These are phyloP conservation scores for Sakesphorus luctuosus DNA, from an alignment of 2,113 vertebrate genomes.

Conservation along the genomic window DNA sequence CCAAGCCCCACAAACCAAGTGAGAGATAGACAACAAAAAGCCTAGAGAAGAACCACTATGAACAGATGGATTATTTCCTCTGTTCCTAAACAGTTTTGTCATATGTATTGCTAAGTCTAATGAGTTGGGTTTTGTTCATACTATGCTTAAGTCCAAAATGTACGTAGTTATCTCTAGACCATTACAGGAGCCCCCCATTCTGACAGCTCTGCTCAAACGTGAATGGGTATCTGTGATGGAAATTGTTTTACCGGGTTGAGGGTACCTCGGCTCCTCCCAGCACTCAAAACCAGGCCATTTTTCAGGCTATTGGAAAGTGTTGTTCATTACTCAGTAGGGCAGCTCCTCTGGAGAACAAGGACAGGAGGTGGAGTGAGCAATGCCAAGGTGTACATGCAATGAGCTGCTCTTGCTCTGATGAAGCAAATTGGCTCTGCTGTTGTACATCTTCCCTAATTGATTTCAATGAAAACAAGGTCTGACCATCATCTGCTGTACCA, in stretches of 20 bases:
- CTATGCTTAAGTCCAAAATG: neutral
- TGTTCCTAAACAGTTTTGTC: neutral
- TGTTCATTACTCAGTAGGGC: neutral
- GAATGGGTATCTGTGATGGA: neutral
- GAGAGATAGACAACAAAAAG: neutral
- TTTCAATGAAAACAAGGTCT: neutral
- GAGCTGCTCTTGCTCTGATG: neutral
- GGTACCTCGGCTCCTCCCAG: neutral
- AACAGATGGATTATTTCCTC: neutral
- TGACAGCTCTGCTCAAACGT: neutral
- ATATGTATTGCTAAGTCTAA: neutral
- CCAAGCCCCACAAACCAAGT: neutral
- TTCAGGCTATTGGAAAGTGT: neutral
- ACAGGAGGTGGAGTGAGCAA: neutral
- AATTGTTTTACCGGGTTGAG: neutral
- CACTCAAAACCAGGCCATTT: neutral
- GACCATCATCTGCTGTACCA: neutral
- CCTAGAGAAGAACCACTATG: neutral
- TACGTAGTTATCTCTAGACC: neutral
- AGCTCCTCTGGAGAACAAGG: neutral
- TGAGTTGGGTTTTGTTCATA: neutral
- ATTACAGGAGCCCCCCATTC: neutral
- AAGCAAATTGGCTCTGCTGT: neutral
- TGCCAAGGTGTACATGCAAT: accelerated
- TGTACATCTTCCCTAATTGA: accelerated